Evolutionary conservation across 1,140 invertebrate genomes (phyloP), one percentile per base, ranked within the genome.

Genomic region (Mya arenaria): DNA sequence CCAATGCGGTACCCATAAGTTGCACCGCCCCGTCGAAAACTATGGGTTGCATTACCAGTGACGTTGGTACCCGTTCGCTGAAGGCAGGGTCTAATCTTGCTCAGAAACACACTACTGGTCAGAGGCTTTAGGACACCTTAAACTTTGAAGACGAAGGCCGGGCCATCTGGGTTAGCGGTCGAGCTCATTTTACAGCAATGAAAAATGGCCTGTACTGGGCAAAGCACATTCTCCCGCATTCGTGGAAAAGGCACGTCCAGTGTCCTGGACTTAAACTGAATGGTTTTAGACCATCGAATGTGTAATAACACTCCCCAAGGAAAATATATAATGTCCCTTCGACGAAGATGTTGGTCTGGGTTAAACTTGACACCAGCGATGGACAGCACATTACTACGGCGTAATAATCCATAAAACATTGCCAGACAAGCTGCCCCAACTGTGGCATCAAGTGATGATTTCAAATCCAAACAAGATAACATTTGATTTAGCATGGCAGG

Each of bases 361-460:
- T 63, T 4, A 36, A 63, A 10, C 25, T 28, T 36, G 19, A 30
- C 17, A 36, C 60, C 28, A 30, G 17, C 19, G 34, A 28, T 63
- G 4, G 10, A 36, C 32, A 66, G 37, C 5, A 66, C 63, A 66
- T 66, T 66, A 23, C 63, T 66, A 10, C n/a, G 5, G 4, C 63
- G 32, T 10, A 66, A 23, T 13, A 66, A 25, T 39, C 63, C 63
- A 66, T 66, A 66, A 66, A 66, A 66, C 63, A 66, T 13, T 23
- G 63, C 19, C 6, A 60, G 56, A 15, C 10, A 13, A 23, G 25
- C 17, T n/a, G 56, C 17, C 17, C 17, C 6, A 15, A 60, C 56
- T 8, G 17, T n/a, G 6, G 25, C 6, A 60, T 60, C 17, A 17
- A 60, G 56, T 10, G 17, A 60, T 13, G 13, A 13, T n/a, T 8